Base-by-base conservation (phyloP, 2,113 vertebrate genomes). In the Zeus faber region DNA sequence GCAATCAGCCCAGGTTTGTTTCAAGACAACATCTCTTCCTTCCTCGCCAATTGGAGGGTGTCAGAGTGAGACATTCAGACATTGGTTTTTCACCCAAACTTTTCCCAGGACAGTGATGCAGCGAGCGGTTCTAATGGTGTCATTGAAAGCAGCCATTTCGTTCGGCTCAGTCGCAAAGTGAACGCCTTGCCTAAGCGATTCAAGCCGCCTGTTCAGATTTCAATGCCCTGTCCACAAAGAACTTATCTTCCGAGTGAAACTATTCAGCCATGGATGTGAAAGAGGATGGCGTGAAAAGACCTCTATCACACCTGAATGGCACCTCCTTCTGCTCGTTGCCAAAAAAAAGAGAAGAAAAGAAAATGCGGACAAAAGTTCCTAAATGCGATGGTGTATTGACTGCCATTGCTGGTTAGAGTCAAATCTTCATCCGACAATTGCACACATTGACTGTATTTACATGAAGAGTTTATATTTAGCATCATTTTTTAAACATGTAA, bases 1-100 rank as follows among this genome's bases (percentile, higher is more conserved):
- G 81, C 80, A 87, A 87, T 87, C 83, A 87, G 77, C 74, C 73
- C 76, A 84, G 84, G 83, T 88, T 85, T 88, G 82, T 88, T 85
- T 77, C 35, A n/a, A 73, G 70, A 72, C 70, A 82, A 72, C 80
- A 75, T 82, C 76, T 56, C 78, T 88, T 87, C 84, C 84, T 87
- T 80, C 83, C 83, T 80, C 61, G 73, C 56, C 52, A 54, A 72
- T 58, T 70, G 72, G 54, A 73, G 47, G 59, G 83, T 77, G 74
- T 83, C 72, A 75, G 58, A 76, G 76, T 39, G 56, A 80, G 67
- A 79, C 78, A 79, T 84, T 85, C 80, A 84, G 69, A 82, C 54
- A 72, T 72, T 65, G 67, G 64, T 84, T 83, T 73, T 72, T 79
- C 54, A 62, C 14, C 22, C 41, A 31, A 10, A 65, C 60, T 72